These are phyloP conservation scores for Leptopilina myrica DNA, from an alignment of 2,888 invertebrate species.

Conservation along the genomic window DNA sequence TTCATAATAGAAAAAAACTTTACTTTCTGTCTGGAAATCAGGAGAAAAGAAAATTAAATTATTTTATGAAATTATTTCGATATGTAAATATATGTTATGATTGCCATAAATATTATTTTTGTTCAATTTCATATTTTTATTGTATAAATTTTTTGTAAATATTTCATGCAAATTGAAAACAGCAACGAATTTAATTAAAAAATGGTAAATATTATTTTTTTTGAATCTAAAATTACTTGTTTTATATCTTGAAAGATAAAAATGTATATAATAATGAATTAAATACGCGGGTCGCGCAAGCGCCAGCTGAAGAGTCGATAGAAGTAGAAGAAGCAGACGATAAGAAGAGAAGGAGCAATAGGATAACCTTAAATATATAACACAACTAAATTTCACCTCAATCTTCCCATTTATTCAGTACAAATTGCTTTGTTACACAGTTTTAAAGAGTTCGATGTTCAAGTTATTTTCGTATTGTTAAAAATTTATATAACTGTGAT, in stretches of 20 bases:
- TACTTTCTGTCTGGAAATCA: too few species aligned
- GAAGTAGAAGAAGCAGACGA: slow-evolving; percentile 48
- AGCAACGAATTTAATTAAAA: too few species aligned
- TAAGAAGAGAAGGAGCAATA: slow-evolving; percentile 30
- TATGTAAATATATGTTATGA: too few species aligned
- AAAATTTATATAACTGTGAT: slow-evolving; percentile 26
- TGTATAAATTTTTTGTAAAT: too few species aligned
- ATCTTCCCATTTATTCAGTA: neutral
- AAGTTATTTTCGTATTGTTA: slow-evolving; percentile 15
- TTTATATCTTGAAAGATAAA: neutral
- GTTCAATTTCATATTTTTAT: too few species aligned
- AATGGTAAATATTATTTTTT: too few species aligned
- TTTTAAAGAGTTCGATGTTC: slow-evolving; percentile 40
- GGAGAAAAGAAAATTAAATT: too few species aligned
- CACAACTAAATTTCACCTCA: neutral
- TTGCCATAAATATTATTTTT: too few species aligned
- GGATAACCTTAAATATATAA: slow-evolving; percentile 56
- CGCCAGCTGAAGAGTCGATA: slow-evolving; percentile 56
- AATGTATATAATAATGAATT: neutral
- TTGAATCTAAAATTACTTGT: too few species aligned
- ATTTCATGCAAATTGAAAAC: too few species aligned
- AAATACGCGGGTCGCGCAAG: slow-evolving; percentile 46
- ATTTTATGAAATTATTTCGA: too few species aligned
- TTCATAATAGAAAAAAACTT: too few species aligned
- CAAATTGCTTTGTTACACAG: slow-evolving; percentile 7